Conservation (phyloP, 2,888 invertebrate genomes). For the Pheosia tremula region DNA sequence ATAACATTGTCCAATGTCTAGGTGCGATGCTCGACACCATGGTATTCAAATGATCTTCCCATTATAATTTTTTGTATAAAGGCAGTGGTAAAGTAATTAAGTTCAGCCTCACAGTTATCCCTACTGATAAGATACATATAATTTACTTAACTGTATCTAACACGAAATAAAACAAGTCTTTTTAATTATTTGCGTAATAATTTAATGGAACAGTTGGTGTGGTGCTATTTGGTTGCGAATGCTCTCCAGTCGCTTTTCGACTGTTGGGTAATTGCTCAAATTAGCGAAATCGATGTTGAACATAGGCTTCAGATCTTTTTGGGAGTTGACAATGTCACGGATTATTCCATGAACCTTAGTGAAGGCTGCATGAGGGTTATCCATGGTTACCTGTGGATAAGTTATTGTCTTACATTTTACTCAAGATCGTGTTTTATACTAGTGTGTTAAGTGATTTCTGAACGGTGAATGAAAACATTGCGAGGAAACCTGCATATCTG, state of each 20-base stretch:
- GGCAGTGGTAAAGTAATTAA: constrained; percentile 62
- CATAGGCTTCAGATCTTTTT: constrained; percentile 62
- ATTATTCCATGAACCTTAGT: constrained; percentile 63
- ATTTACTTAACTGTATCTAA: constrained; percentile 64
- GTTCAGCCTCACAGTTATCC: constrained; percentile 58
- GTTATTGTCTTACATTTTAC: neutral
- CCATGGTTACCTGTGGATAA: constrained; percentile 61
- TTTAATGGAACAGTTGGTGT: constrained; percentile 61
- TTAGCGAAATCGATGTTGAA: constrained; percentile 70
- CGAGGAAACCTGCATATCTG: too few species aligned
- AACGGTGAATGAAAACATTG: too few species aligned
- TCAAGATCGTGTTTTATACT: too few species aligned
- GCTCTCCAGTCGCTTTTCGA: constrained; percentile 50
- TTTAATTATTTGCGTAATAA: constrained; percentile 28
- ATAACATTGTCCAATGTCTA: constrained; percentile 98
- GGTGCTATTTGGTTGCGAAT: constrained; percentile 69
- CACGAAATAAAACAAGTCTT: constrained; percentile 63
- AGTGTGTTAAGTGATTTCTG: too few species aligned
- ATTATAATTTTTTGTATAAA: constrained; percentile 54
- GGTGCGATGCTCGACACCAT: constrained; percentile 96
- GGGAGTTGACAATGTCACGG: constrained; percentile 59
- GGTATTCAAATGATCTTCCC: constrained; percentile 78
- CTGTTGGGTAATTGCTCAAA: constrained; percentile 49
- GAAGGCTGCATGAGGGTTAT: constrained; percentile 63
- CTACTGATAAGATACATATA: constrained; percentile 64